These are phyloP conservation scores for Nesogale talazaci DNA, from an alignment of 2,113 vertebrate genomes.

Conservation along the genomic window DNA sequence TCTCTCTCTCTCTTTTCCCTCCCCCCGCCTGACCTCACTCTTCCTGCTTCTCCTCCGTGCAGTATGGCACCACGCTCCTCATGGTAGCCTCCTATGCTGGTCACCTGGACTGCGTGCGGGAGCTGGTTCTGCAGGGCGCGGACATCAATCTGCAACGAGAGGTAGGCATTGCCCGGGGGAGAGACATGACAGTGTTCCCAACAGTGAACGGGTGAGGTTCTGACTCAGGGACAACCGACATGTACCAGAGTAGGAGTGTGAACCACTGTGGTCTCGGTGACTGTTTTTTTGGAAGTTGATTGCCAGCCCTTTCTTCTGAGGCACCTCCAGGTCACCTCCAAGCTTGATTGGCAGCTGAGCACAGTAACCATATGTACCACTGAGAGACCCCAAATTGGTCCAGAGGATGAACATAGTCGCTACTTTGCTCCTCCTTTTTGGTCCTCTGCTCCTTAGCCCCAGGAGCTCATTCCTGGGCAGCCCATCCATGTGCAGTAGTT, in stretches of 20 bases:
- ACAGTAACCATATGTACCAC: not conserved
- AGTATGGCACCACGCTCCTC: conserved; percentile 95
- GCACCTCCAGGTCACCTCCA: not conserved
- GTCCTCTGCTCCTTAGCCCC: too few species aligned
- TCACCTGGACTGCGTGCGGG: conserved; percentile 92
- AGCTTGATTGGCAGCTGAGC: not conserved
- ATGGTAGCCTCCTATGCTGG: conserved; percentile 97
- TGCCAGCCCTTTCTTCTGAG: not conserved
- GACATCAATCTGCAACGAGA: conserved; percentile 98
- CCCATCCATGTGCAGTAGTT: not conserved
- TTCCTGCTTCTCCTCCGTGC: conserved; percentile 79
- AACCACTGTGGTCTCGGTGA: not conserved
- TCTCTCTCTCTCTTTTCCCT: too few species aligned
- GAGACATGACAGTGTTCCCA: not conserved
- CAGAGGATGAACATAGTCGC: not conserved
- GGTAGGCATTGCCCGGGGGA: conserved; percentile 84
- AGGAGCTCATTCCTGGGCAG: not conserved
- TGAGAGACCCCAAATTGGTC: not conserved
- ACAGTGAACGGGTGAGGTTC: not conserved
- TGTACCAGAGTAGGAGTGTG: not conserved
- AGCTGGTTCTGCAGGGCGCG: conserved; percentile 96
- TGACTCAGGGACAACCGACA: not conserved
- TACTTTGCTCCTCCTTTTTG: conserved; percentile 46
- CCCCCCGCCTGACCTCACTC: conserved; percentile 68
- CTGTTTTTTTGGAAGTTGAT: not conserved